Percentiles rank a stretch among this genome's conserved stretches.
These are phyloP conservation scores for Hydriomena furcata DNA, from an alignment of 2,888 invertebrate genomes.

Conservation along the genomic window DNA sequence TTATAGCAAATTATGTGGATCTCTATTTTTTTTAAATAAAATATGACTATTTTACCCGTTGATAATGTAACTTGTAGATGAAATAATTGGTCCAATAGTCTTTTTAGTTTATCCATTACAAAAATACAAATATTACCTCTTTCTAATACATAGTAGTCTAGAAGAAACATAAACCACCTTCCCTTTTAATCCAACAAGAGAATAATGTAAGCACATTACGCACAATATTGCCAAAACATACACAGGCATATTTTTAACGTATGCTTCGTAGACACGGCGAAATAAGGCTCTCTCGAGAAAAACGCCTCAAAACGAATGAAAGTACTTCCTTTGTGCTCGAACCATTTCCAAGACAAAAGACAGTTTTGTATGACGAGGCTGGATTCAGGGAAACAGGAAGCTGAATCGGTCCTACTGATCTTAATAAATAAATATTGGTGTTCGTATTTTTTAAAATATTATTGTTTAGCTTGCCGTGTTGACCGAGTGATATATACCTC, in stretches of 20 bases:
- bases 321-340: conserved; percentile 41
- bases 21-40: background rate
- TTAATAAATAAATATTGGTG: too few species aligned
- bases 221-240: conserved; percentile 18
- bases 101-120: too few species aligned
- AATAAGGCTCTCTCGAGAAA: conserved; percentile 39
- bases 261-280: conserved; percentile 10
- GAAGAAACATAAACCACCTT: too few species aligned
- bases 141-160: too few species aligned
- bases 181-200: conserved; percentile 25
- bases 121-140: too few species aligned
- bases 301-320: conserved; percentile 39
- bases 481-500: too few species aligned
- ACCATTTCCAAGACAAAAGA: conserved; percentile 44
- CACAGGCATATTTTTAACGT: conserved; percentile 9
- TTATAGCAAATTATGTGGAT: too few species aligned
- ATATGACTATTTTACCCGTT: too few species aligned
- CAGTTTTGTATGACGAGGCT: conserved; percentile 33
- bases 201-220: conserved; percentile 30
- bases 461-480: too few species aligned
- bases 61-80: too few species aligned
- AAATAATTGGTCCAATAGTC: too few species aligned
- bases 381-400: conserved; percentile 4
- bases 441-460: too few species aligned
- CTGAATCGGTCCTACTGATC: background rate